These are phyloP conservation scores for Tetropium fuscum DNA, from an alignment of 2,888 invertebrate species.

Conservation along the genomic window DNA sequence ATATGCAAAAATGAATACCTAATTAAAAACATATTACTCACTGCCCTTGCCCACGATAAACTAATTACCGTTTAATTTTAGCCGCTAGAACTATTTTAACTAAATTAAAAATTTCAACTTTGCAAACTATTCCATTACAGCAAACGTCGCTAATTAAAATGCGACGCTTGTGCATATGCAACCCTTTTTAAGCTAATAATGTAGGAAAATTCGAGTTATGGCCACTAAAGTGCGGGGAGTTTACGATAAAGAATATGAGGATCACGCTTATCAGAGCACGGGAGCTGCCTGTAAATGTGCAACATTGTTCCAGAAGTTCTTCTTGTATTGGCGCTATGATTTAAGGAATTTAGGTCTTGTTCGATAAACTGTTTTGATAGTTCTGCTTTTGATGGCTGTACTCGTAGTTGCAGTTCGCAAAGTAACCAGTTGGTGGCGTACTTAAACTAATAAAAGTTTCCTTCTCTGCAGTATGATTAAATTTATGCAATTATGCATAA, in stretches of 20 bases:
- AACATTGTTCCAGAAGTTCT: slow-evolving; percentile 20
- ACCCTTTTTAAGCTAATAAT: slow-evolving; percentile 21
- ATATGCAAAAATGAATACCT: no score
- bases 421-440: no score
- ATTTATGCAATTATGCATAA: no score
- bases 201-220: slow-evolving; percentile 18
- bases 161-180: slow-evolving; percentile 18
- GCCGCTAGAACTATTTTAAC: slow-evolving; percentile 1
- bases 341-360: neutral
- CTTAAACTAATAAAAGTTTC: no score
- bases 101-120: slow-evolving; percentile 17
- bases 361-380: neutral
- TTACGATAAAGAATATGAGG: slow-evolving; percentile 18
- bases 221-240: slow-evolving; percentile 19
- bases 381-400: neutral
- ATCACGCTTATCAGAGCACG: slow-evolving; percentile 9
- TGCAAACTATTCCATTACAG: slow-evolving; percentile 15
- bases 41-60: no score
- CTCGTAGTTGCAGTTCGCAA: no score
- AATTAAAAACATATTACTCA: no score
- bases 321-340: slow-evolving; percentile 1
- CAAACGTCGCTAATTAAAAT: slow-evolving; percentile 19
- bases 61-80: slow-evolving; percentile 16
- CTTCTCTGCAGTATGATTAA: no score
- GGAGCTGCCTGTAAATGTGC: slow-evolving; percentile 9